Conservation (phyloP, 2,797 vertebrate genomes). For the Poeciliopsis infans region DNA sequence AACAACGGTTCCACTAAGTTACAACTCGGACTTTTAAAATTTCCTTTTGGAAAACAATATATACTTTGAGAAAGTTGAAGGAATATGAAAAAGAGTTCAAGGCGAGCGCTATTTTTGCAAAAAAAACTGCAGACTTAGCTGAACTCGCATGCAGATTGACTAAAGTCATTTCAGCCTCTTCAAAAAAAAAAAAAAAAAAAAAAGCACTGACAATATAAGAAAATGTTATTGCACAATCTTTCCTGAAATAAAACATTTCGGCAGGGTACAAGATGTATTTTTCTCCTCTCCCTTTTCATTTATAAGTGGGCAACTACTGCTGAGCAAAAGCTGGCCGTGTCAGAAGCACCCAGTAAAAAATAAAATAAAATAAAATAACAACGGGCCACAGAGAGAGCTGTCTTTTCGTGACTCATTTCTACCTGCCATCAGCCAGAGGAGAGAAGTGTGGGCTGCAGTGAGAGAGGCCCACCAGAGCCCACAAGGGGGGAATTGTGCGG, state of each 20-base stretch:
- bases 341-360: slow-evolving; percentile 75
- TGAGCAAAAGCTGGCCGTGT: slow-evolving; percentile 65
- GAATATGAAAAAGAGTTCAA: background rate
- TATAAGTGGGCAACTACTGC: slow-evolving; percentile 43
- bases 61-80: background rate
- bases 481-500: slow-evolving; percentile 77
- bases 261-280: slow-evolving; percentile 27
- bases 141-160: background rate
- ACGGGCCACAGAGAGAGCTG: slow-evolving; percentile 68
- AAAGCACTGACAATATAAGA: background rate
- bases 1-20: background rate
- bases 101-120: background rate
- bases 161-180: background rate
- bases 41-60: background rate
- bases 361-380: slow-evolving; percentile 72
- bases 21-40: background rate
- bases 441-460: slow-evolving; percentile 50
- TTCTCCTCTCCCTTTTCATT: slow-evolving; percentile 36
- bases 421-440: slow-evolving; percentile 72
- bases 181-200: background rate
- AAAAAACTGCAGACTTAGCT: slow-evolving; percentile 2
- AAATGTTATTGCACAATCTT: slow-evolving; percentile 18
- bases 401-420: slow-evolving; percentile 81
- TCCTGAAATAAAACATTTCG: slow-evolving; percentile 37
- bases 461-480: slow-evolving; percentile 46